Conservation (phyloP, 2,113 vertebrate genomes). For the Isurus oxyrinchus region DNA sequence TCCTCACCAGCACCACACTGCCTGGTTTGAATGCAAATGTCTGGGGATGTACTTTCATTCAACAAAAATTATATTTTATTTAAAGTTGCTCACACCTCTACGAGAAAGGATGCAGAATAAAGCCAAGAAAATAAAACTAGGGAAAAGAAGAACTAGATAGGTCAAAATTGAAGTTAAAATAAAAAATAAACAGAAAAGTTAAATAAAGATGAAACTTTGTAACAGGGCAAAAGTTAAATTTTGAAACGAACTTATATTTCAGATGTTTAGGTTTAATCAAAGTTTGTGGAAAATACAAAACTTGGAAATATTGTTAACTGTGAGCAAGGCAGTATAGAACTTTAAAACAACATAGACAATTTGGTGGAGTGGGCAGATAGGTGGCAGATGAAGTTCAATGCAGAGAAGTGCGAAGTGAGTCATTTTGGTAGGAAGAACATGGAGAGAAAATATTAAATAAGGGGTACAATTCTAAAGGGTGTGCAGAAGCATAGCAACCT, state of each 20-base stretch:
- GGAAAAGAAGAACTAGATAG: background rate
- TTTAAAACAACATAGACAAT: too few species aligned
- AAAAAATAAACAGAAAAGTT: background rate
- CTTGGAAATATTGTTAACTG: too few species aligned
- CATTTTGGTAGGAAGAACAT: too few species aligned
- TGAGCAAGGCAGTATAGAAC: too few species aligned
- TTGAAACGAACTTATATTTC: background rate
- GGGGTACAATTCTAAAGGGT: too few species aligned
- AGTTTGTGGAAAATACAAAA: too few species aligned
- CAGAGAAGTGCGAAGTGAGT: too few species aligned
- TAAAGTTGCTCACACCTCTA: background rate
- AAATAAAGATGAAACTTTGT: background rate
- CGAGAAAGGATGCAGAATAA: background rate
- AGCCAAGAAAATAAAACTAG: background rate
- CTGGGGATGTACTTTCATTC: background rate
- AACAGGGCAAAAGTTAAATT: background rate
- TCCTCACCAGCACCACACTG: background rate
- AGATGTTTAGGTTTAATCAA: background rate
- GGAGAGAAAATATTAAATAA: too few species aligned
- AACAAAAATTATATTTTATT: background rate
- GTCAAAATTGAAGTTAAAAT: background rate
- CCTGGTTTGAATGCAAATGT: background rate
- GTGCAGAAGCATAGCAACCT: too few species aligned
- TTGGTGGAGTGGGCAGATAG: too few species aligned
- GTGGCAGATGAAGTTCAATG: too few species aligned